Evolutionary conservation across 2,797 vertebrate genomes (phyloP).

Genomic region (Telmatherina bonti): DNA sequence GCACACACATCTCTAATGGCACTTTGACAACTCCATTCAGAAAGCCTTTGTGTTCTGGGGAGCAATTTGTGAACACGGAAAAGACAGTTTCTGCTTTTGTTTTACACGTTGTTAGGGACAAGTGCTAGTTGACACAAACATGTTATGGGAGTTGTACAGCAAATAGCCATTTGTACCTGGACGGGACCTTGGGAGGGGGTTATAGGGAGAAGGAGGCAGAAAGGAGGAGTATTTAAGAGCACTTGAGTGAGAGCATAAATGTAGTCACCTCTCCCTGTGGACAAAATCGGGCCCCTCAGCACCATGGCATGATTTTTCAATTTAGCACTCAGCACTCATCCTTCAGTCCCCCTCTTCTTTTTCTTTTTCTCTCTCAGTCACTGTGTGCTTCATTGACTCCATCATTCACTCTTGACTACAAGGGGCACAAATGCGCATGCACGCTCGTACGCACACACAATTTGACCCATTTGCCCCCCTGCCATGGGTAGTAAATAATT

Average conservation of each 20-base stretch:
- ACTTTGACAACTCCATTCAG: conserved; percentile 83
- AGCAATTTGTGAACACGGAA: conserved; percentile 86
- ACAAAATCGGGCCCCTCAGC: conserved; percentile 82
- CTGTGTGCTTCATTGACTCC: conserved; percentile 86
- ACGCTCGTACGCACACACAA: conserved; percentile 42
- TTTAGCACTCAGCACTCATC: conserved; percentile 78
- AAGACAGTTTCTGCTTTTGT: conserved; percentile 79
- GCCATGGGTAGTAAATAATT: conserved; percentile 81
- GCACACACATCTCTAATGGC: conserved; percentile 79
- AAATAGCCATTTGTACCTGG: conserved; percentile 95
- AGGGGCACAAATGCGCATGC: conserved; percentile 34
- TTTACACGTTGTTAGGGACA: conserved; percentile 89
- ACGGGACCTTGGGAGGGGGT: conserved; percentile 61
- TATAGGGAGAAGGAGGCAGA: conserved; percentile 53
- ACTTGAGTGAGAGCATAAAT: conserved; percentile 89
- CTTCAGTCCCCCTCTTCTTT: conserved; percentile 57
- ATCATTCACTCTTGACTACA: conserved; percentile 72
- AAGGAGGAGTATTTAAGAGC: conserved; percentile 87
- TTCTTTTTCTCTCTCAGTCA: conserved; percentile 53
- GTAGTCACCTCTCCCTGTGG: conserved; percentile 90
- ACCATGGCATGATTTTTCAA: conserved; percentile 93
- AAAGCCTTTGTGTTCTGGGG: conserved; percentile 79
- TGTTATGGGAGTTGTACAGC: conserved; percentile 90
- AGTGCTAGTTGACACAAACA: conserved; percentile 81
- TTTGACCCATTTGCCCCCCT: conserved; percentile 78